Base-by-base conservation (phyloP, 2,888 invertebrate species). In the Lymantria dispar region DNA sequence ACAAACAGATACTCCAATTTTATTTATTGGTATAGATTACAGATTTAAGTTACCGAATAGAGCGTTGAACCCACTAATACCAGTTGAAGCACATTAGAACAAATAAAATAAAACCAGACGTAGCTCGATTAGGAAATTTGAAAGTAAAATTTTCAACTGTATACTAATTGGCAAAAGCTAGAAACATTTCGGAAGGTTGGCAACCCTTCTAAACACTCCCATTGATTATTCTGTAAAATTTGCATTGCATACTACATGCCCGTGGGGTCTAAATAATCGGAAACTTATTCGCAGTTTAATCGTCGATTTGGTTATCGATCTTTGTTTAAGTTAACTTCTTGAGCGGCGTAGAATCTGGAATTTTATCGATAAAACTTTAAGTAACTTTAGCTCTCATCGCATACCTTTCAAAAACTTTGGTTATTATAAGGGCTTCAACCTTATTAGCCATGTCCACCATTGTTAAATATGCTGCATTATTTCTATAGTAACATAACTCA, bases 81-180 rank as follows among this genome's bases (percentile, higher is more conserved):
- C 7, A 22, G 33, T 46, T 37, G 36, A 39, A 67, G 49, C 43
- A 41, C 52, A 37, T 36, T 45, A 8, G 56, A 52, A 43, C 48
- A 63, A 68, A 65, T 58, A 47, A 62, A 69, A 64, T 70, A 72
- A 63, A 59, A 60, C 52, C 44, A 22, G 44, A 36, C 36, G 50
- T 22, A 40, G 59, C 65, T 68, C 69, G 69, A 68, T 66, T 62
- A 50, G 48, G 41, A 47, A 81, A 85, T 86, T 85, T 85, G 85
- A 78, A 84, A 85, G 82, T 82, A 70, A 80, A 85, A 85, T 86
- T 76, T 68, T 56, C 68, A 61, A 72, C 54, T 76, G 76, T 73
- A 78, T 79, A 76, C 80, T 83, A 84, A 87, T 85, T 83, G 80
- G 73, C 62, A 67, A 76, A 72, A 75, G 29, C 41, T 42, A 29